Conservation (phyloP, 2,797 vertebrate genomes). For the Fistularia commersonii region DNA sequence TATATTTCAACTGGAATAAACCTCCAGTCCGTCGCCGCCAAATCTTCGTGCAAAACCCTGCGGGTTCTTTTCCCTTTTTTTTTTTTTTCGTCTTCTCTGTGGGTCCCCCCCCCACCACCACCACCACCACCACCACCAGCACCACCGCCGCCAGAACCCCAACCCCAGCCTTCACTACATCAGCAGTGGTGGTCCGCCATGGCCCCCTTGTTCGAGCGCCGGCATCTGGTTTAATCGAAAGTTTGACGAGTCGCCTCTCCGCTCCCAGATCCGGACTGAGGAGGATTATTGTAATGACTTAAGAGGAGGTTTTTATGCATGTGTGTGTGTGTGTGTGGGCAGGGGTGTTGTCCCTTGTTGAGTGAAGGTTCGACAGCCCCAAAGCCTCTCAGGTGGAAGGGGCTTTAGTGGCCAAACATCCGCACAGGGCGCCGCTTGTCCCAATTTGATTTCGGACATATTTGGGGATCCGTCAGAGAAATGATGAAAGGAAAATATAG, state of each 20-base stretch:
- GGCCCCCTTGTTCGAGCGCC: constrained; percentile 47
- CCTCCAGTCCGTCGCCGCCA: too few species aligned
- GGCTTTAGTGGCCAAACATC: constrained; percentile 67
- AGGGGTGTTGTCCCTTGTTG: constrained; percentile 60
- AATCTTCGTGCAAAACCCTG: too few species aligned
- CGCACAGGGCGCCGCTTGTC: constrained; percentile 72
- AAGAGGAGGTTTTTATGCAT: constrained; percentile 25
- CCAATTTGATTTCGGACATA: constrained; percentile 70
- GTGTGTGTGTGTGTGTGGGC: constrained; percentile 23
- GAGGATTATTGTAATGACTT: constrained; percentile 64
- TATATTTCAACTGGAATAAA: constrained; percentile 51
- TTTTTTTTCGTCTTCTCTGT: constrained; percentile 2
- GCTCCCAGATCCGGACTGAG: constrained; percentile 52
- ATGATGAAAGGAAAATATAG: constrained; percentile 76
- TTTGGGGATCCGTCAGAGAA: constrained; percentile 64
- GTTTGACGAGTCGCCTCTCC: constrained; percentile 31
- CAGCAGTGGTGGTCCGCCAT: constrained; percentile 49
- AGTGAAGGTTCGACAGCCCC: constrained; percentile 57
- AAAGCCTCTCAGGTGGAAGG: constrained; percentile 50
- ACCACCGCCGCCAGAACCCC: too few species aligned
- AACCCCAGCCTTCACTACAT: too few species aligned
- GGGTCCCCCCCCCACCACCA: constrained; percentile 17
- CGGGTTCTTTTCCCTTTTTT: constrained; percentile 27
- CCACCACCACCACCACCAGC: too few species aligned
- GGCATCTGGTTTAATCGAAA: constrained; percentile 49